These are phyloP conservation scores for Rhinophrynus dorsalis DNA, from an alignment of 2,797 vertebrate genomes.

Conservation along the genomic window DNA sequence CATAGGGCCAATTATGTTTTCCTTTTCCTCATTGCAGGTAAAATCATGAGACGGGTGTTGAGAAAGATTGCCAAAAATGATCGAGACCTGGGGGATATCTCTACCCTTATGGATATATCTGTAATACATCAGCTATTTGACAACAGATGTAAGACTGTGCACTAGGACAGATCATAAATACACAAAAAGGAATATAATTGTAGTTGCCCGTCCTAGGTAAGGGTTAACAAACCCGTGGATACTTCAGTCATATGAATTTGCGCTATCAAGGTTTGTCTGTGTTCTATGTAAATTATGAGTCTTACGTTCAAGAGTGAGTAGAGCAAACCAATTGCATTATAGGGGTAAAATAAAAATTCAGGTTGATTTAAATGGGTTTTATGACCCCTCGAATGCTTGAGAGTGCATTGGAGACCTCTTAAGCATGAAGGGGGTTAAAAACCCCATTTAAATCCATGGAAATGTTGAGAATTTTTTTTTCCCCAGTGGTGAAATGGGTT, in stretches of 20 bases:
- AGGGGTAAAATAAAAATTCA: too few species aligned
- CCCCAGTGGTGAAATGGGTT: too few species aligned
- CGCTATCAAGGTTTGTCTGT: slow-evolving; percentile 8
- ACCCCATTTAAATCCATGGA: too few species aligned
- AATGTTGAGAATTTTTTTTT: too few species aligned
- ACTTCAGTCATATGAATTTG: slow-evolving; percentile 15
- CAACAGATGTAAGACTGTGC: slow-evolving; percentile 75
- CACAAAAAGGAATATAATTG: background rate
- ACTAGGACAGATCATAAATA: slow-evolving; percentile 51
- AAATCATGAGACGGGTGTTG: slow-evolving; percentile 92
- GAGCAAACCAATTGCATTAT: too few species aligned
- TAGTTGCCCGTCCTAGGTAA: background rate
- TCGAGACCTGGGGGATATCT: slow-evolving; percentile 85
- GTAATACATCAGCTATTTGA: slow-evolving; percentile 87
- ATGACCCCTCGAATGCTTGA: too few species aligned
- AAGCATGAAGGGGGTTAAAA: too few species aligned
- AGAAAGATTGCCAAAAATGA: slow-evolving; percentile 90
- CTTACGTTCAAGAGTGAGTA: too few species aligned
- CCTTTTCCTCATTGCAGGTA: slow-evolving; percentile 71
- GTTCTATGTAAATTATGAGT: slow-evolving; percentile 1
- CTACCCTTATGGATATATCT: slow-evolving; percentile 85
- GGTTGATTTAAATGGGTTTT: too few species aligned
- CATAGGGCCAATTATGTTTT: background rate
- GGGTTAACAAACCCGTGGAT: background rate
- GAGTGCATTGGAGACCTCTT: too few species aligned